phyloP scores from a whole-genome alignment of 2,797 vertebrate genomes.

The Sebastes umbrosus region DNA sequence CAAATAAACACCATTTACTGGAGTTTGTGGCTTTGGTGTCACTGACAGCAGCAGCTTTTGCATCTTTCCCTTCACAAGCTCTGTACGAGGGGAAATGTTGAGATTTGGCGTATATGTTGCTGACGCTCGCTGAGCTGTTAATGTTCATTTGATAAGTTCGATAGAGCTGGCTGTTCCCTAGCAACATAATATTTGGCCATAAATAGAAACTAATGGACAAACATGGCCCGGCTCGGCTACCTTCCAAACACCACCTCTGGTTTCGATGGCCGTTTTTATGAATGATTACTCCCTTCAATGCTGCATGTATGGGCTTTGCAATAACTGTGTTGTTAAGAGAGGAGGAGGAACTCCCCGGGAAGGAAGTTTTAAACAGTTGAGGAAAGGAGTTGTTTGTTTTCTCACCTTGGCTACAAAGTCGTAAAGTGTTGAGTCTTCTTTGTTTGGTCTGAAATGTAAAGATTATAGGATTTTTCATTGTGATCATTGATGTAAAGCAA shows the following conservation, averaged over 20 bases:
- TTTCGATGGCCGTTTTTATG: conserved; percentile 51
- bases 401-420: conserved; percentile 17
- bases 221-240: conserved; percentile 37
- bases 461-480: neutral
- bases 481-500: neutral
- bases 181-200: conserved; percentile 81
- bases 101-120: conserved; percentile 28
- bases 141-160: conserved; percentile 73
- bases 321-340: conserved; percentile 15
- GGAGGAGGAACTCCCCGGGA: conserved; percentile 28
- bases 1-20: conserved; percentile 67
- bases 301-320: conserved; percentile 13
- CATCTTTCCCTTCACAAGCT: conserved; percentile 4
- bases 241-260: conserved; percentile 48
- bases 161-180: conserved; percentile 70
- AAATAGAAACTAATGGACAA: conserved; percentile 78
- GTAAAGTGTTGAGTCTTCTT: neutral
- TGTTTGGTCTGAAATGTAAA: neutral
- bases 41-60: conserved; percentile 13
- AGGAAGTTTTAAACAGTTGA: conserved; percentile 32
- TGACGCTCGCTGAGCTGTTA: conserved; percentile 15
- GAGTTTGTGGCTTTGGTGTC: conserved; percentile 31
- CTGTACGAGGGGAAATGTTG: conserved; percentile 4
- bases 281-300: conserved; percentile 47
- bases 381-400: conserved; percentile 42